These are phyloP conservation scores for Sipha maydis DNA, from an alignment of 2,888 invertebrate genomes.

Conservation along the genomic window DNA sequence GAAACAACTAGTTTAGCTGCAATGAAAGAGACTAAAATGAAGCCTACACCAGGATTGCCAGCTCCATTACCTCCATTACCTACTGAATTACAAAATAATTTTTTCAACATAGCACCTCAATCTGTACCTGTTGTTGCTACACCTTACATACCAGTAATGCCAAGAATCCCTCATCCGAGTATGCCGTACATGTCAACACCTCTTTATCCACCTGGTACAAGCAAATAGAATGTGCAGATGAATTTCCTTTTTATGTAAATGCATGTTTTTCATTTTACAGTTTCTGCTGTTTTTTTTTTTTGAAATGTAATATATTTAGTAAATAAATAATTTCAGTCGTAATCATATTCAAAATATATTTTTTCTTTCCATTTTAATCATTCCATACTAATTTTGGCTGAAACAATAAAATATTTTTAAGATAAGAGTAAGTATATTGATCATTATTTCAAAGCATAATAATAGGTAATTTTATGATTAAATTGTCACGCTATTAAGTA, in stretches of 20 bases:
- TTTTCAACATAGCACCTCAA: constrained; percentile 73
- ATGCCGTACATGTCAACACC: constrained; percentile 45
- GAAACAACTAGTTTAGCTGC: constrained; percentile 66
- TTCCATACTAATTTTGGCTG: background rate
- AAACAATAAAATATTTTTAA: background rate
- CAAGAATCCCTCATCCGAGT: constrained; percentile 50
- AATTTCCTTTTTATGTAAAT: background rate
- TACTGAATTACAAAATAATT: constrained; percentile 73
- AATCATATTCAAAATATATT: background rate
- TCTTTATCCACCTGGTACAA: constrained; percentile 45
- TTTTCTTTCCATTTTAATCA: background rate
- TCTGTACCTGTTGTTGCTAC: constrained; percentile 46
- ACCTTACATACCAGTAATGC: constrained; percentile 50
- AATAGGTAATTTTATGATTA: too few species aligned
- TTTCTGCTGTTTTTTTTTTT: too few species aligned
- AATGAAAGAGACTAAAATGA: constrained; percentile 73
- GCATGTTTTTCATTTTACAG: background rate
- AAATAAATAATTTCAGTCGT: background rate
- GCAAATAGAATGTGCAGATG: constrained; percentile 34
- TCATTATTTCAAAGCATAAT: background rate
- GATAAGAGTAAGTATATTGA: background rate
- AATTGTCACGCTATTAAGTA: too few species aligned
- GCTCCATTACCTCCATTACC: constrained; percentile 76
- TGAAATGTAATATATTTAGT: background rate
- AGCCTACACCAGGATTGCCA: constrained; percentile 83